phyloP scores from a whole-genome alignment of 2,113 vertebrate species.

The Ailuropoda melanoleuca region DNA sequence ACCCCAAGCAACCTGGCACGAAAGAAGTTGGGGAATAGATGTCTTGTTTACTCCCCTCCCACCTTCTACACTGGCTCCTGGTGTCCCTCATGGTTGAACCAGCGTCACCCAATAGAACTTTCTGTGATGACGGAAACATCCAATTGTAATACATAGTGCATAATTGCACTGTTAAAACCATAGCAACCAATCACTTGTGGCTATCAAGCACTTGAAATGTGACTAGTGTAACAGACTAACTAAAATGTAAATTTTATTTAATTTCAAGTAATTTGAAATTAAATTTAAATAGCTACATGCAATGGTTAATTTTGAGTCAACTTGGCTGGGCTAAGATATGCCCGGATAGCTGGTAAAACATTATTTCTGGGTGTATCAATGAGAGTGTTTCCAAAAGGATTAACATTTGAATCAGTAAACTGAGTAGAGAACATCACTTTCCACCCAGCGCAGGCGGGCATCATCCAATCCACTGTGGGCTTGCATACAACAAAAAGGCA shows the following conservation, averaged over 20 bases:
- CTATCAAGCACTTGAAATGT: not conserved
- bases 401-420: not conserved
- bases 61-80: not conserved
- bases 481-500: not conserved
- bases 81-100: not conserved
- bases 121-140: not conserved
- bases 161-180: not conserved
- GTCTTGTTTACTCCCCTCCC: not conserved
- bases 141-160: not conserved
- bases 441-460: not conserved
- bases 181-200: not conserved
- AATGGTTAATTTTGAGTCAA: not conserved
- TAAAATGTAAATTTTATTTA: not conserved
- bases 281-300: not conserved
- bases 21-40: not conserved
- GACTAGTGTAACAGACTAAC: not conserved
- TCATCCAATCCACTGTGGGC: no score
- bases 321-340: not conserved
- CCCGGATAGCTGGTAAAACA: not conserved
- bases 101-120: not conserved
- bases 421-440: not conserved
- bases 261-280: not conserved
- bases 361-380: not conserved
- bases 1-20: not conserved
- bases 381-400: not conserved